Evolutionary conservation across 2,888 invertebrate genomes (phyloP), one percentile per base, ranked within the genome.

Genomic region (Tiliacea aurago): DNA sequence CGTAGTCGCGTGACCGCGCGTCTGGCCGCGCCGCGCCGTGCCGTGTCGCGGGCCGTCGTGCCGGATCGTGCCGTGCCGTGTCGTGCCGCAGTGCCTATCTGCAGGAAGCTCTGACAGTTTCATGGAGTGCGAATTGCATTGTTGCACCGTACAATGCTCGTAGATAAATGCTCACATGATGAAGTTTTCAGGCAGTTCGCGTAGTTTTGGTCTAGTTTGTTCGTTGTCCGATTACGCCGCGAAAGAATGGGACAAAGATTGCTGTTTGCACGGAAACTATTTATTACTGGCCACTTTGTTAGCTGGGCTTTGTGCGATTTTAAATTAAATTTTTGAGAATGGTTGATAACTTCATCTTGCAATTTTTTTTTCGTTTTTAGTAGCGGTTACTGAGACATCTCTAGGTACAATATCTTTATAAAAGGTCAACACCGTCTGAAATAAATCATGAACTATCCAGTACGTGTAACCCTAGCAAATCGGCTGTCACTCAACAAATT

Each of bases 61-160:
- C 56, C 28, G 58, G 13, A 18, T 28, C 67, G 65, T 64, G 66
- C 76, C 70, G 79, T n/a, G 63, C 71, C 76, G 79, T 78, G 41
- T 62, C 77, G 76, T 73, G 70, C 86, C 83, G 81, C 87, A 86
- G 80, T 79, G 81, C 70, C 76, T 84, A 86, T 85, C 86, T 81
- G 80, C 82, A 81, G 86, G 86, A 84, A 80, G 68, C 75, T 73
- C 81, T 70, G 86, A 86, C 87, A 88, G 86, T 74, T 76, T 79
- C 56, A 84, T 83, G 80, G 66, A 69, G 84, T 82, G 83, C 77
- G 84, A 89, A 87, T 81, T 86, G 83, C 80, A 85, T 87, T 87
- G 88, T 87, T 78, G 72, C 73, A 82, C 28, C 77, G 62, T 56
- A 80, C 80, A 84, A 84, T 80, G 77, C 64, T 80, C 61, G 63